Evolutionary conservation across 2,888 invertebrate genomes (phyloP).

Genomic region (Corythucha ciliata): DNA sequence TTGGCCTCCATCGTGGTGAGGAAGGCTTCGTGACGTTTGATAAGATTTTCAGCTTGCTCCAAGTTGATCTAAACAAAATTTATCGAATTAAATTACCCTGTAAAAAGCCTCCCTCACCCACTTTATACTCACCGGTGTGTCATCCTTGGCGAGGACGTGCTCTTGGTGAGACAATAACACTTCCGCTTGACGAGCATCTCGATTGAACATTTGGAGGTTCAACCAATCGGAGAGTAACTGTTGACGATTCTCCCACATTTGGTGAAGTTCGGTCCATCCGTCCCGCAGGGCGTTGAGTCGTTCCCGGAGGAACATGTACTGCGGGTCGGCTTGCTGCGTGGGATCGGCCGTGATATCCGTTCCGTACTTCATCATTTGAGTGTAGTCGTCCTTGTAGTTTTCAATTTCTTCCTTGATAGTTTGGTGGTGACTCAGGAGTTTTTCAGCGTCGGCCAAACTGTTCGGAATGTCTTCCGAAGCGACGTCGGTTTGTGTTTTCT

Average conservation of each 20-base stretch:
- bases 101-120: neutral
- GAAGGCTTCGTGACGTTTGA: constrained; percentile 97
- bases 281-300: constrained; percentile 94
- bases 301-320: constrained; percentile 99
- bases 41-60: constrained; percentile 93
- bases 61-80: constrained; percentile 52
- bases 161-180: constrained; percentile 97
- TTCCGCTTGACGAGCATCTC: constrained; percentile 96
- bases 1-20: constrained; percentile 99
- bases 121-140: constrained; percentile 61
- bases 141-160: constrained; percentile 92
- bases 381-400: constrained; percentile 96
- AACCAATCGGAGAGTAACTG: constrained; percentile 88
- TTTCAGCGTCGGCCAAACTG: constrained; percentile 91
- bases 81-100: neutral
- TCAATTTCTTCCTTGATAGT: constrained; percentile 98
- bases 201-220: constrained; percentile 88
- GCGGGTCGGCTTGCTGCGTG: constrained; percentile 87
- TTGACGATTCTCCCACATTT: constrained; percentile 99
- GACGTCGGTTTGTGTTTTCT: constrained; percentile 98
- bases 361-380: constrained; percentile 99
- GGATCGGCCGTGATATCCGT: constrained; percentile 85
- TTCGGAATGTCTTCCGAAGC: constrained; percentile 93
- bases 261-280: constrained; percentile 97
- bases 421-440: constrained; percentile 92